Base-by-base conservation (phyloP, 2,113 vertebrate genomes). In the Bucco capensis region DNA sequence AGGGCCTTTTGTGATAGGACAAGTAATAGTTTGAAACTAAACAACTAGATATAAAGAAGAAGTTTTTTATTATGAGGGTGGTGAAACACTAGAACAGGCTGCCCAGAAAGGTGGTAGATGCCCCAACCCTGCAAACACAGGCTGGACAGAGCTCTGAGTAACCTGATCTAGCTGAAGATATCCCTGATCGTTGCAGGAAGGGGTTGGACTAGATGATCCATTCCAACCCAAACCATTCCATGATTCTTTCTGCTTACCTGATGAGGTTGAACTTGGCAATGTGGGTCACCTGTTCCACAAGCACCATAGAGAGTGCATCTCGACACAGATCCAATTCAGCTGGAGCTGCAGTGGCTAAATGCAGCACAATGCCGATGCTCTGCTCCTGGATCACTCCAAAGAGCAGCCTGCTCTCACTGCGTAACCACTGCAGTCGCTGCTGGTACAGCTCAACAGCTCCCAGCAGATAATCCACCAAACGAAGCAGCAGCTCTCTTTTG, bases 321-420 rank as follows among this genome's bases (percentile, higher is more conserved):
- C 53, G 95, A 76, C 96, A 97, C 9, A 97, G 84, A 40, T 74
- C 62, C 49, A 97, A 97, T 71, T 98, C 97, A 49, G 47, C 3
- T 82, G 92, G 67, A 66, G 61, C 54, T 31, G 73, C 49, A 19
- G 78, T 70, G 6, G 97, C 96, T 58, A 97, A 95, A 90, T 98
- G 97, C 92, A 98, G 64, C 76, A 98, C 97, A 40, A 98, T 86
- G 53, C 90, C 83, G 83, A 98, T 57, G 35, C 92, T 88, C 49
- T 35, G 93, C 86, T 98, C 98, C 94, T 98, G 97, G 85, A 98
- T 97, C 83, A 98, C 97, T 69, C 98, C 98, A 92, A 98, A 98
- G 76, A 98, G 84, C 91, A 97, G 97, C 56, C 96, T 97, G 89
- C 98, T 98, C 30, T 90, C 86, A 37, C 97, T 98, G 77, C 97